Percentiles rank a stretch among this genome's conserved stretches.
phyloP scores from a whole-genome alignment of 1,140 invertebrate genomes.

The Cepaea nemoralis region DNA sequence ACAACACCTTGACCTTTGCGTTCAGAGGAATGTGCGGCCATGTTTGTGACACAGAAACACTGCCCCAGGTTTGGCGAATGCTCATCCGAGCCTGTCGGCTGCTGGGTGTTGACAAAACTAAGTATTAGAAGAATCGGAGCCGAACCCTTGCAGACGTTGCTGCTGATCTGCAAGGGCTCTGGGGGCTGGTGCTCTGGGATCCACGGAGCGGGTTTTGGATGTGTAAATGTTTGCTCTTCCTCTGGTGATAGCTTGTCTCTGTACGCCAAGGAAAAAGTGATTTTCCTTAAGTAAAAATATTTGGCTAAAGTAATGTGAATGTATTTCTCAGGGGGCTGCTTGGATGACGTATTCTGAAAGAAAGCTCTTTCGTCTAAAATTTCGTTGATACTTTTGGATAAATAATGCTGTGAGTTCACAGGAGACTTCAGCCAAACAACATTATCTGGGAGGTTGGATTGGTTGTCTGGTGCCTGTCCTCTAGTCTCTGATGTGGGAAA shows the following conservation, averaged over 20 bases:
- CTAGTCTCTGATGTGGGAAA: no score
- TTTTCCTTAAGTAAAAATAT: slow-evolving; percentile 8
- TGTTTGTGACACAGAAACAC: slow-evolving; percentile 28
- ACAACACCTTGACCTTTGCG: slow-evolving; percentile 42
- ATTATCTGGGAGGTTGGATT: neutral
- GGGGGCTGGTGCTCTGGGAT: neutral
- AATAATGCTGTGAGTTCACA: neutral
- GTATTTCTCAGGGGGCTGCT: neutral
- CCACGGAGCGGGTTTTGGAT: slow-evolving; percentile 5
- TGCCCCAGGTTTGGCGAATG: slow-evolving; percentile 48
- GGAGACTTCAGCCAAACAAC: neutral
- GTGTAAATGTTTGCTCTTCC: neutral
- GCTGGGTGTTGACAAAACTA: neutral
- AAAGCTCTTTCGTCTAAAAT: neutral
- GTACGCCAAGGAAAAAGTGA: neutral
- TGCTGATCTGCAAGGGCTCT: neutral
- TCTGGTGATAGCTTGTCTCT: neutral
- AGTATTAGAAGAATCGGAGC: slow-evolving; percentile 8
- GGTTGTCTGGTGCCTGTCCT: no score
- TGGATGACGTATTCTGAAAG: neutral
- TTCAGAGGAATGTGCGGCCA: slow-evolving; percentile 38
- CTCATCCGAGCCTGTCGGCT: slow-evolving; percentile 11
- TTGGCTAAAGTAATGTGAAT: slow-evolving; percentile 1
- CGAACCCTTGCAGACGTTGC: neutral
- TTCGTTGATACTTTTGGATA: neutral